Conservation (phyloP, 2,113 vertebrate species). For the Spea multiplicata region DNA sequence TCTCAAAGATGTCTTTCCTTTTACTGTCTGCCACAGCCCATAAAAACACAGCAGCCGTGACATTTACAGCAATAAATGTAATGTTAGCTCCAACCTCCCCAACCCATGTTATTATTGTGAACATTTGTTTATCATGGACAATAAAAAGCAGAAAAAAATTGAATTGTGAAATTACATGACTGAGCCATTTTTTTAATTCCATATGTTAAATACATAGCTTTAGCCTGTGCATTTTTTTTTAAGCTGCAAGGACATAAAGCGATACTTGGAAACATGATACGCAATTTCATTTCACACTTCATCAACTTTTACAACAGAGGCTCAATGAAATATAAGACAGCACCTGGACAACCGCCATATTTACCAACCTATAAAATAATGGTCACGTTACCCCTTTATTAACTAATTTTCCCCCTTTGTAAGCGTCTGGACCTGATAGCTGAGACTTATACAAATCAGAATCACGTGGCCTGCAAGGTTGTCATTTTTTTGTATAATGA, state of each 20-base stretch:
- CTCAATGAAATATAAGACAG: constrained; percentile 67
- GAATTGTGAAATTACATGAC: constrained; percentile 54
- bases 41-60: constrained; percentile 41
- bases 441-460: too few species aligned
- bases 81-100: constrained; percentile 26
- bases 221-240: constrained; percentile 63
- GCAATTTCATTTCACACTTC: constrained; percentile 88
- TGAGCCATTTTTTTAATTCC: constrained; percentile 61
- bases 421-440: not conserved
- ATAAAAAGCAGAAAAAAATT: constrained; percentile 18
- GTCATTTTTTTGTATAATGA: too few species aligned
- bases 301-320: constrained; percentile 78
- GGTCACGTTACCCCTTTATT: constrained; percentile 53
- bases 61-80: constrained; percentile 46
- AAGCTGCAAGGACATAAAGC: constrained; percentile 71
- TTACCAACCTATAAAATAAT: constrained; percentile 64
- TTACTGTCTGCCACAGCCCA: constrained; percentile 44
- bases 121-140: constrained; percentile 51
- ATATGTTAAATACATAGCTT: constrained; percentile 58
- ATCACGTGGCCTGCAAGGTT: too few species aligned
- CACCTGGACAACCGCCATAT: constrained; percentile 65
- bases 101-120: constrained; percentile 46
- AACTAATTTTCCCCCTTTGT: not conserved
- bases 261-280: constrained; percentile 82
- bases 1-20: constrained; percentile 35